These are phyloP conservation scores for Hydractinia symbiolongicarpus DNA, from an alignment of 30 jellyfish, hydroid and myxozoan species.

Conservation along the genomic window DNA sequence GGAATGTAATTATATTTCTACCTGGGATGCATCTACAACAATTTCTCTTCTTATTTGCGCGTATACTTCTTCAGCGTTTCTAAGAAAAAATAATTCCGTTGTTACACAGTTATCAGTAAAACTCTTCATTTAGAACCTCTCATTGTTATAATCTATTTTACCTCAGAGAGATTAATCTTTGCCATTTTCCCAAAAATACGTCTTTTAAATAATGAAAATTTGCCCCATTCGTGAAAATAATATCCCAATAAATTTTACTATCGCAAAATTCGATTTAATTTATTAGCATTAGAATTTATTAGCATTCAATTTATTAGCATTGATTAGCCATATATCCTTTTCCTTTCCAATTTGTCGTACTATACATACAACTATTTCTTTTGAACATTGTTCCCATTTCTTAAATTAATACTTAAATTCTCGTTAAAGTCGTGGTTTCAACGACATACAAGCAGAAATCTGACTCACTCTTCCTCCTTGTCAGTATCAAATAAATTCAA, in stretches of 20 bases:
- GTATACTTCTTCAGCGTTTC: constrained; percentile 84
- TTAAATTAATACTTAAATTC: too few species aligned
- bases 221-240: too few species aligned
- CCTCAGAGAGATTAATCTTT: too few species aligned
- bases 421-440: not conserved
- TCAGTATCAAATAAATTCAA: constrained; percentile 62
- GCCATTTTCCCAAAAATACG: too few species aligned
- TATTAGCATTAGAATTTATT: not conserved
- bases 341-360: not conserved
- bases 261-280: too few species aligned
- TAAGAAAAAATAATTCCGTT: constrained; percentile 16
- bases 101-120: not conserved
- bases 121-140: not conserved
- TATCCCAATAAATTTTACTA: too few species aligned
- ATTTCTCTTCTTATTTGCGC: constrained; percentile 74
- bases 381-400: not conserved
- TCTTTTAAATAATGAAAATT: too few species aligned
- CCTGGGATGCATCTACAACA: constrained; percentile 81
- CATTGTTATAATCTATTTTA: not conserved
- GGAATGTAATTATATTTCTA: not conserved
- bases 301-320: not conserved
- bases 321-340: not conserved
- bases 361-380: not conserved
- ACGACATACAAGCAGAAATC: not conserved
- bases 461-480: constrained; percentile 68